These are phyloP conservation scores for Holotrichia oblita DNA, from an alignment of 1,140 invertebrate genomes.

Conservation along the genomic window DNA sequence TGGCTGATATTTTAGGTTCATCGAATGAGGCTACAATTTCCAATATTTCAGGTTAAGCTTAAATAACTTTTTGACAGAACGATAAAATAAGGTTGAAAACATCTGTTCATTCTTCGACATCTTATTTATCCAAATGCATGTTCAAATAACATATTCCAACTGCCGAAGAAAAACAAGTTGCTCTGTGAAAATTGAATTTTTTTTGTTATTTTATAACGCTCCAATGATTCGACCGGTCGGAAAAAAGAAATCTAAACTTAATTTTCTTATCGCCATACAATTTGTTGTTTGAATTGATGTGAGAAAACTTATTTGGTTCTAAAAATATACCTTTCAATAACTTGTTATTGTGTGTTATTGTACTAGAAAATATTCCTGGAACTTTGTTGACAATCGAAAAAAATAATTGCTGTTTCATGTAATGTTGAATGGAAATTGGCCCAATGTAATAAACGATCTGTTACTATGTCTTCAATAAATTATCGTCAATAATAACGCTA, in stretches of 20 bases:
- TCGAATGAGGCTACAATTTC: too few species aligned
- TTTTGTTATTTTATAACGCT: not conserved
- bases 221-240: not conserved
- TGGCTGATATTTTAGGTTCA: too few species aligned
- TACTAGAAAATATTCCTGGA: not conserved
- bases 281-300: not conserved
- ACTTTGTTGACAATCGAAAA: too few species aligned
- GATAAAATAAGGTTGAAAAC: not conserved
- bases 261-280: not conserved
- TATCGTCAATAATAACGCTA: not conserved
- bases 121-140: not conserved
- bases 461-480: constrained; percentile 8
- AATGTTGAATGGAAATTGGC: too few species aligned
- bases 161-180: not conserved
- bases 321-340: not conserved
- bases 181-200: not conserved
- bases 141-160: not conserved
- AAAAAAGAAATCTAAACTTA: not conserved
- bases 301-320: not conserved
- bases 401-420: too few species aligned
- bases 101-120: not conserved
- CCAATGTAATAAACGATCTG: not conserved
- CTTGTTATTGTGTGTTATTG: not conserved
- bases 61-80: too few species aligned
- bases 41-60: too few species aligned